Evolutionary conservation across 1,140 invertebrate species (phyloP).

Genomic region (Drosophila pseudoobscura): DNA sequence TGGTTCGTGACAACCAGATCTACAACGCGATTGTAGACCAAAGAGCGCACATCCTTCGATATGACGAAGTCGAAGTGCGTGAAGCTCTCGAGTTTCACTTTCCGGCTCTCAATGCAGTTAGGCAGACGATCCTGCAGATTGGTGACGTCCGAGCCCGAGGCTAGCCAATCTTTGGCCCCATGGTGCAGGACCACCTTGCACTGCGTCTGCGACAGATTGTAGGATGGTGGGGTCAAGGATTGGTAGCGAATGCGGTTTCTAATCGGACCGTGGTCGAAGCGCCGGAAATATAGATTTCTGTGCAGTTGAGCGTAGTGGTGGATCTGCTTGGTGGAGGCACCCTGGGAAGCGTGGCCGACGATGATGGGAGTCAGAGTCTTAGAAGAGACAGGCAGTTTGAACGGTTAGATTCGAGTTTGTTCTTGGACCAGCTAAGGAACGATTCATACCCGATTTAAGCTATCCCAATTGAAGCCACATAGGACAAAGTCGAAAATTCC

Average conservation of each 20-base stretch:
- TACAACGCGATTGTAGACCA: slow-evolving; percentile 33
- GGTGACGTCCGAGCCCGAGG: slow-evolving; percentile 13
- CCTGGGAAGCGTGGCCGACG: slow-evolving; percentile 44
- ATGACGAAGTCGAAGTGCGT: slow-evolving; percentile 53
- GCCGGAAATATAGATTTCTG: slow-evolving; percentile 4
- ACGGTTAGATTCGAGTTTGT: too few relatives aligned
- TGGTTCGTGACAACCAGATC: neutral
- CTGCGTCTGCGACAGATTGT: slow-evolving; percentile 31
- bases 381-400: neutral
- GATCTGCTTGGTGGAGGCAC: slow-evolving; percentile 36
- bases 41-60: slow-evolving; percentile 31
- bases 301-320: slow-evolving; percentile 53
- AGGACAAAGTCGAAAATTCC: slow-evolving; percentile 48
- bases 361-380: slow-evolving; percentile 49
- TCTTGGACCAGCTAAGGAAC: neutral
- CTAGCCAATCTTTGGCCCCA: slow-evolving; percentile 42
- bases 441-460: slow-evolving; percentile 40
- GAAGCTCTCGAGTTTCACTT: slow-evolving; percentile 11
- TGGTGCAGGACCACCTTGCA: slow-evolving; percentile 45
- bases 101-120: slow-evolving; percentile 33
- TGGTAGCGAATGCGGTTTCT: slow-evolving; percentile 28
- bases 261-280: slow-evolving; percentile 27
- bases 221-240: neutral
- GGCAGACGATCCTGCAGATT: slow-evolving; percentile 13
- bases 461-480: slow-evolving; percentile 54